Evolutionary conservation across 30 jellyfish, hydroid and myxozoan species (phyloP).

Genomic region (Chironex yamaguchii): DNA sequence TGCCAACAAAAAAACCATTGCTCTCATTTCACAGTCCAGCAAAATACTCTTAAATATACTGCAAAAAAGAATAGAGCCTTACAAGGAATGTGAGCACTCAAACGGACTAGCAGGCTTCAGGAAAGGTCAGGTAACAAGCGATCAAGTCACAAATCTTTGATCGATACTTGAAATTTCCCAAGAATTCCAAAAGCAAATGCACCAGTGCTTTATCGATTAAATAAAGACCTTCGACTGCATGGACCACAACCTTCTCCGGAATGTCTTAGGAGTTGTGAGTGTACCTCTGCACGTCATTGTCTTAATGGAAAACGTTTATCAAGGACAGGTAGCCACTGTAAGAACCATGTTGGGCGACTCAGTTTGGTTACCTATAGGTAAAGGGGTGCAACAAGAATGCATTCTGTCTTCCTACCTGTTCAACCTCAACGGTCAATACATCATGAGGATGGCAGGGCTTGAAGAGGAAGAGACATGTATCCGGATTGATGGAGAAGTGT

Average conservation of each 20-base stretch:
- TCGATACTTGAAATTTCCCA: too few relatives aligned
- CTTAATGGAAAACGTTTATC: background rate
- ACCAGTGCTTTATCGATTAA: conserved; percentile 6
- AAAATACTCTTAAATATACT: too few relatives aligned
- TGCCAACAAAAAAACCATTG: too few relatives aligned
- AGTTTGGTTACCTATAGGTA: background rate
- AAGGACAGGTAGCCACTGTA: conserved; percentile 11
- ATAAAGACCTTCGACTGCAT: conserved; percentile 41
- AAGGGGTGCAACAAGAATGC: conserved; percentile 44
- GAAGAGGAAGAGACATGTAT: background rate
- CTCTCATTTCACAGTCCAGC: too few relatives aligned
- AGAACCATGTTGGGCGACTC: background rate
- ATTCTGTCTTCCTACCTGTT: background rate
- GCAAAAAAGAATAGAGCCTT: too few relatives aligned
- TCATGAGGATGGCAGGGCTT: conserved; percentile 4
- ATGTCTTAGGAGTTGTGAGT: background rate
- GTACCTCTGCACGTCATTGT: conserved; percentile 2
- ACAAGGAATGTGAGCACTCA: too few relatives aligned
- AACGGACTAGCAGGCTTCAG: too few relatives aligned
- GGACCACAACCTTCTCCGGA: conserved; percentile 4
- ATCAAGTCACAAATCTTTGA: too few relatives aligned
- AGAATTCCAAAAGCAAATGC: background rate
- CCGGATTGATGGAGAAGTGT: background rate
- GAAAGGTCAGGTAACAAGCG: too few relatives aligned
- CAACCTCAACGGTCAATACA: conserved; percentile 26